A percentile compares a stretch with the other conserved stretches of the same genome.
These are phyloP conservation scores for Plutella xylostella DNA, from an alignment of 2,888 invertebrate species.

Conservation along the genomic window DNA sequence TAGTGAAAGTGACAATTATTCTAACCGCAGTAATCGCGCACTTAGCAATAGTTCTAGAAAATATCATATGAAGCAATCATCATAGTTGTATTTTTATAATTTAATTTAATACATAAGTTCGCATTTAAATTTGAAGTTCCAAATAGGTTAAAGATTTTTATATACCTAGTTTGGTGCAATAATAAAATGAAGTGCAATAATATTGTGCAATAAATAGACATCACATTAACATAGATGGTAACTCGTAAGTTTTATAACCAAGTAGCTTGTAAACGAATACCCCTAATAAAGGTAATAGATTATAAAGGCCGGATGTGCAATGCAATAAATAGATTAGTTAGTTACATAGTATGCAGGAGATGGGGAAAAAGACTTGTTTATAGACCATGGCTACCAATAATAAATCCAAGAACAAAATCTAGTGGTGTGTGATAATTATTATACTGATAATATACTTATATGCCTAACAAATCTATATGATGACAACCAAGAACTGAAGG, in stretches of 20 bases:
- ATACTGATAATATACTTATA: too few species aligned
- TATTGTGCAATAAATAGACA: conserved; percentile 42
- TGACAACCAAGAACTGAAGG: too few species aligned
- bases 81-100: not conserved
- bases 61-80: not conserved
- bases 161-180: not conserved
- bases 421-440: too few species aligned
- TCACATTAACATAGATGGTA: not conserved
- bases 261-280: too few species aligned
- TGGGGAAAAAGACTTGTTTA: too few species aligned
- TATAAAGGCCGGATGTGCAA: conserved; percentile 62
- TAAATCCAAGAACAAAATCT: too few species aligned
- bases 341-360: too few species aligned
- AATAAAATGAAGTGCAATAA: conserved; percentile 29
- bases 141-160: not conserved
- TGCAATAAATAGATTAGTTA: conserved; percentile 44
- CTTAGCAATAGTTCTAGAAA: conserved; percentile 26
- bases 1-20: conserved; percentile 22
- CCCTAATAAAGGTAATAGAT: not conserved
- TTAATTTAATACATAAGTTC: not conserved
- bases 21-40: conserved; percentile 24
- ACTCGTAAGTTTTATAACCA: not conserved
- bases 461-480: too few species aligned
- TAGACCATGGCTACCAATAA: too few species aligned
- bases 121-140: too few species aligned